phyloP scores from a whole-genome alignment of 2,888 invertebrate species.

The Pterobdella sp. region DNA sequence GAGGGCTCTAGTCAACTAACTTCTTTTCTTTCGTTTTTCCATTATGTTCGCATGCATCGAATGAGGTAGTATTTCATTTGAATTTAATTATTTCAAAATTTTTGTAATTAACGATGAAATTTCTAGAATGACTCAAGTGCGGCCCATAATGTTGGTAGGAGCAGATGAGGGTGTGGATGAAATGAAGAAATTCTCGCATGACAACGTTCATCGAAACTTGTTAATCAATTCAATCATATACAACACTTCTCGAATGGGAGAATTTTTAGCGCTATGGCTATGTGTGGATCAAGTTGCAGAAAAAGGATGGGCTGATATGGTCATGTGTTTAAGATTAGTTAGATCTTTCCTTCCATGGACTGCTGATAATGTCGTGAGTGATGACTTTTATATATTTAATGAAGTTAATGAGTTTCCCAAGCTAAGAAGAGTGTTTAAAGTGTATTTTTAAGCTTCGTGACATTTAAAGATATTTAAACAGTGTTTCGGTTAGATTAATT shows the following conservation, averaged over 20 bases:
- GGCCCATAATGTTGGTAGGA: constrained; percentile 17
- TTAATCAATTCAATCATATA: neutral
- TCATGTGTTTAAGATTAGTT: constrained; percentile 25
- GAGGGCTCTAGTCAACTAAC: neutral
- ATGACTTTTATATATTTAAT: no score
- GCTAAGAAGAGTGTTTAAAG: no score
- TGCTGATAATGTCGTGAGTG: constrained; percentile 13
- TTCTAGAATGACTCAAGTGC: neutral
- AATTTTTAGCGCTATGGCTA: constrained; percentile 27
- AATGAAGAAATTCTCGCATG: neutral
- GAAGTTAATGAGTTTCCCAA: no score
- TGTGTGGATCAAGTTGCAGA: constrained; percentile 27
- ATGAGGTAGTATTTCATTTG: neutral
- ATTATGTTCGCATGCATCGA: constrained; percentile 2
- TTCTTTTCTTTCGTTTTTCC: neutral
- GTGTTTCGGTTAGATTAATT: no score
- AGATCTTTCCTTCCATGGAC: constrained; percentile 23
- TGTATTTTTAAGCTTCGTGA: no score
- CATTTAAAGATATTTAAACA: no score
- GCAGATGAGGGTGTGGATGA: neutral
- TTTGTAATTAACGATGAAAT: neutral
- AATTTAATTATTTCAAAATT: neutral
- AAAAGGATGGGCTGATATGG: constrained; percentile 27
- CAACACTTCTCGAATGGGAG: neutral
- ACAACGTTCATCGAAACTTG: neutral